These are phyloP conservation scores for Baccha elongata DNA, from an alignment of 2,888 invertebrate genomes.

Conservation along the genomic window DNA sequence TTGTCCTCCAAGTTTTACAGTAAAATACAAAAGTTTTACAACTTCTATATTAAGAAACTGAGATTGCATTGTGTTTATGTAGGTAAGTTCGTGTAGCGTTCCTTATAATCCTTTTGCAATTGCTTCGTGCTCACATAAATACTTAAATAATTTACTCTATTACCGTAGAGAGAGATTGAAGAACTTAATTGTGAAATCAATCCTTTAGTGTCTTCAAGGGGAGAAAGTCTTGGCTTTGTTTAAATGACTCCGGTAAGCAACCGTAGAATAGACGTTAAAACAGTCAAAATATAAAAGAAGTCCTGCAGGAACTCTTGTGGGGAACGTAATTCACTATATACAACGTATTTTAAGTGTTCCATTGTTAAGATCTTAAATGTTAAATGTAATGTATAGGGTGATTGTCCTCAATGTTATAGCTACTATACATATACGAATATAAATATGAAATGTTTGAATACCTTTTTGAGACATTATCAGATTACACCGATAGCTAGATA, in stretches of 20 bases:
- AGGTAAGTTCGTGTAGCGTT: background rate
- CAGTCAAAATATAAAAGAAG: background rate
- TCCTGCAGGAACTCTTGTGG: constrained; percentile 18
- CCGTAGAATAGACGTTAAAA: background rate
- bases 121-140: constrained; percentile 21
- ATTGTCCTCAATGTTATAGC: constrained; percentile 39
- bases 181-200: constrained; percentile 58
- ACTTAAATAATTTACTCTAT: constrained; percentile 12
- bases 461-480: too few relatives aligned
- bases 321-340: constrained; percentile 20
- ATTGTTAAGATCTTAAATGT: constrained; percentile 47
- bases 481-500: too few relatives aligned
- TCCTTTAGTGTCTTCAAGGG: constrained; percentile 33
- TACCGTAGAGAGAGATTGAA: constrained; percentile 14
- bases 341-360: constrained; percentile 49
- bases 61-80: constrained; percentile 23
- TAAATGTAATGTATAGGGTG: constrained; percentile 46
- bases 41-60: constrained; percentile 6
- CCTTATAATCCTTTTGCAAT: constrained; percentile 31
- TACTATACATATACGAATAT: background rate
- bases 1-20: constrained; percentile 26
- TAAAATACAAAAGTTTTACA: constrained; percentile 33
- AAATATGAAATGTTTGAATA: too few relatives aligned
- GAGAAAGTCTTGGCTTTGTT: constrained; percentile 4
- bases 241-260: constrained; percentile 19